Evolutionary conservation across 64 coral and sea anemone species (phyloP).

Genomic region (Platygyra sinensis): DNA sequence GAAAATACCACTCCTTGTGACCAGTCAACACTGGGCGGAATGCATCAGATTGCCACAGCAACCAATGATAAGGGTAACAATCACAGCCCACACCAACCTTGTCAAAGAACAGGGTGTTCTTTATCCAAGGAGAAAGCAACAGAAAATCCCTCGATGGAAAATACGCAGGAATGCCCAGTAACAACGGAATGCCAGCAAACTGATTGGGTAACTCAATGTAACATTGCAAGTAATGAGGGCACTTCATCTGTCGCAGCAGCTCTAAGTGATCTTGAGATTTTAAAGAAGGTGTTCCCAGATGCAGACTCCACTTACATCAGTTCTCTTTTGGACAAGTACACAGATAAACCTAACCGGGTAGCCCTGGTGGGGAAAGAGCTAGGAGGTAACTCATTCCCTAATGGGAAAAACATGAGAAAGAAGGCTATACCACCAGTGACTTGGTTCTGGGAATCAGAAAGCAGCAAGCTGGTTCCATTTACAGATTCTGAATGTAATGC

Average conservation of each 20-base stretch:
- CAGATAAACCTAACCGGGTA: constrained; percentile 18
- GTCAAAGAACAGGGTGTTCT: background rate
- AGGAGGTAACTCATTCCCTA: background rate
- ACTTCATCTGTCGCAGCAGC: background rate
- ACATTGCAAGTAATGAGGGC: background rate
- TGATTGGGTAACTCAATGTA: background rate
- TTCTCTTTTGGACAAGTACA: constrained; percentile 27
- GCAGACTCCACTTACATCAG: constrained; percentile 14
- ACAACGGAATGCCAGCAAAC: background rate
- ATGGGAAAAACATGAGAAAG: background rate
- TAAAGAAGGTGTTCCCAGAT: constrained; percentile 28
- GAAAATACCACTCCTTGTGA: background rate
- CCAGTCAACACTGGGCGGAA: background rate
- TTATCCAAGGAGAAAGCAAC: background rate
- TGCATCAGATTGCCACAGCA: background rate
- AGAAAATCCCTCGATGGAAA: background rate
- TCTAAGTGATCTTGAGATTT: constrained; percentile 19
- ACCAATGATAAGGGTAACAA: no score
- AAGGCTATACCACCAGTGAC: background rate
- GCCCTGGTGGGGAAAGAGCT: constrained; percentile 52
- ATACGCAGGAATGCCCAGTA: background rate
- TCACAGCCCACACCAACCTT: background rate
- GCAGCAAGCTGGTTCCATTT: constrained; percentile 11
- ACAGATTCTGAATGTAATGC: constrained; percentile 33
- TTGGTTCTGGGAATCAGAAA: constrained; percentile 49